phyloP scores from a whole-genome alignment of 1,140 invertebrate genomes.

The Venturia canescens region DNA sequence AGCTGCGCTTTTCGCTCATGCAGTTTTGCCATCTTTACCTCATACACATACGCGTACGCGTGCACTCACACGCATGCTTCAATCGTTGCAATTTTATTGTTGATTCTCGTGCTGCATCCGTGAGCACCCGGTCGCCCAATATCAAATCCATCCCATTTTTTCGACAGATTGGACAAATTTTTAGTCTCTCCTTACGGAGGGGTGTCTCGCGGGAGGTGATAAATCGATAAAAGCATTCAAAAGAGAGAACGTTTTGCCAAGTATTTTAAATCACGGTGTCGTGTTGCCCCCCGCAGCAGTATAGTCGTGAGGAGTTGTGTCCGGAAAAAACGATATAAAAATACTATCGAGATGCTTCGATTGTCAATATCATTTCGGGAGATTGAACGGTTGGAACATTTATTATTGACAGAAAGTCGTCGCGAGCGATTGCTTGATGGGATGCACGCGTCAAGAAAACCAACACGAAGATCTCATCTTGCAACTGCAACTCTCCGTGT shows the following conservation, averaged over 20 bases:
- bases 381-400: neutral
- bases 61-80: neutral
- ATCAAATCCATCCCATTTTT: neutral
- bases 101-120: neutral
- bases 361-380: neutral
- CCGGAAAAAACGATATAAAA: neutral
- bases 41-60: neutral
- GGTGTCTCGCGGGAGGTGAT: neutral
- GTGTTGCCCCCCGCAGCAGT: too few species aligned
- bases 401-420: slow-evolving; percentile 7
- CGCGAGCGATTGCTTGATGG: neutral
- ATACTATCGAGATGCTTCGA: neutral
- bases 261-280: too few species aligned
- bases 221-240: neutral
- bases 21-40: neutral
- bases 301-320: too few species aligned
- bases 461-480: neutral
- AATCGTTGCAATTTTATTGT: neutral
- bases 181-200: neutral
- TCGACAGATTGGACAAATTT: slow-evolving; percentile 3
- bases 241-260: neutral
- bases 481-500: neutral
- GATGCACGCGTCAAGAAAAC: neutral
- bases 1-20: too few species aligned
- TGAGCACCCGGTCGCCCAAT: neutral